Evolutionary conservation across 2,888 invertebrate genomes (phyloP), one percentile per base, ranked within the genome.

Genomic region (Chloromyia formosa): DNA sequence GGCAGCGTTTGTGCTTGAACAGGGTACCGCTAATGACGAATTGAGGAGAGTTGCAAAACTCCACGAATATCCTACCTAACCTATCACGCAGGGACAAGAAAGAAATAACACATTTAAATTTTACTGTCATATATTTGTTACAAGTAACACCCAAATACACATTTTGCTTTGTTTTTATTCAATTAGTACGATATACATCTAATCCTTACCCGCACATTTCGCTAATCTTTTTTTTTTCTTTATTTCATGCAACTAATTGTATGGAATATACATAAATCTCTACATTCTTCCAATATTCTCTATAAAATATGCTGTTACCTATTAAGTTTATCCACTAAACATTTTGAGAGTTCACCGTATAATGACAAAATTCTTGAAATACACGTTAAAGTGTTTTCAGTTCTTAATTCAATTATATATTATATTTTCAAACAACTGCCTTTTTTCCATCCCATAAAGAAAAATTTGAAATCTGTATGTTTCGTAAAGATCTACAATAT

Each of bases 301-400:
- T 49, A 49, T 49, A 49, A 49, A 49, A 49, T 49, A 35, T 49
- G 16, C 49, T 49, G 49, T n/a, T 49, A 49, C 49, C 16, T 49
- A 3, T 49, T 49, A 49, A 49, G 49, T n/a, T 35, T 49, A 49
- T 49, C 3, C 14, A n/a, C 10, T 49, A 12, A 49, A 49, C 12
- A 49, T 49, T 49, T 49, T 49, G 49, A 49, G 49, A 49, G 49
- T 49, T 49, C 49, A 7, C 10, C 49, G 3, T 12, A 49, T 49
- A 49, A 49, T 49, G 16, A 49, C 49, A 12, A 12, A 49, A 49
- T 49, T 12, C 49, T 4, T n/a, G 16, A 49, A 49, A 49, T 49
- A 49, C 27, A 35, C 27, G 7, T 4, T 12, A 49, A 49, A 7
- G 49, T n/a, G 12, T 2, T 49, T 49, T 49, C 49, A 35, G 7